A percentile compares a stretch with the other conserved stretches of the same genome.
Conservation (phyloP, 92 coral and sea anemone species). For the Pocillopora grandis region DNA sequence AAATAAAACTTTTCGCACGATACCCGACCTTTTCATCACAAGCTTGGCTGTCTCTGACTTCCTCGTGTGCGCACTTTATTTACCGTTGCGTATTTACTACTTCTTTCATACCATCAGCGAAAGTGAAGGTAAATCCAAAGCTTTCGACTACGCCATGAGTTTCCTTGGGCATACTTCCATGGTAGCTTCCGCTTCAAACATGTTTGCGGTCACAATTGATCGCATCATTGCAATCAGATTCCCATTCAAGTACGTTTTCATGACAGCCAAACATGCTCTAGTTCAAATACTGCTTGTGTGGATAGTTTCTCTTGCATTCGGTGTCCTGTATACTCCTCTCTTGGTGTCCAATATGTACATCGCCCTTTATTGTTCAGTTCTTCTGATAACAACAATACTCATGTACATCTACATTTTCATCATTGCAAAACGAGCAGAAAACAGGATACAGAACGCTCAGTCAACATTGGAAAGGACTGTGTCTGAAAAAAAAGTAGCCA, state of each 20-base stretch:
- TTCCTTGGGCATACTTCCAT: slow-evolving; percentile 51
- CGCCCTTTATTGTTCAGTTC: neutral
- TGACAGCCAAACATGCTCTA: slow-evolving; percentile 40
- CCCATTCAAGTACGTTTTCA: slow-evolving; percentile 38
- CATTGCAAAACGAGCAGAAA: slow-evolving; percentile 43
- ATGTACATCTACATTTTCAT: slow-evolving; percentile 49
- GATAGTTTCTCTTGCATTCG: slow-evolving; percentile 19
- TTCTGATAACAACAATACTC: slow-evolving; percentile 21
- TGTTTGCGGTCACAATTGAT: slow-evolving; percentile 68
- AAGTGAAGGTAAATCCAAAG: neutral
- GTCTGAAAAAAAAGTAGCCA: slow-evolving; percentile 26
- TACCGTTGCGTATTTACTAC: slow-evolving; percentile 35
- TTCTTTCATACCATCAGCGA: neutral
- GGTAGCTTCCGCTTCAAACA: slow-evolving; percentile 57
- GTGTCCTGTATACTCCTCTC: neutral
- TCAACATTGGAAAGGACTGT: neutral
- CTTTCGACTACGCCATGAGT: slow-evolving; percentile 3
- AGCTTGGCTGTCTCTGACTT: slow-evolving; percentile 72
- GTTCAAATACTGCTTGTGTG: slow-evolving; percentile 24
- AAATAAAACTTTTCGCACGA: slow-evolving; percentile 37
- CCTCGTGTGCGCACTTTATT: slow-evolving; percentile 34
- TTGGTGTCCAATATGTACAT: neutral
- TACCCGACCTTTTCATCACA: slow-evolving; percentile 66
- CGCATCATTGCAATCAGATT: slow-evolving; percentile 52
- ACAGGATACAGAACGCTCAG: neutral